phyloP scores from a whole-genome alignment of 2,113 vertebrate species.

The Lophotis ruficrista region DNA sequence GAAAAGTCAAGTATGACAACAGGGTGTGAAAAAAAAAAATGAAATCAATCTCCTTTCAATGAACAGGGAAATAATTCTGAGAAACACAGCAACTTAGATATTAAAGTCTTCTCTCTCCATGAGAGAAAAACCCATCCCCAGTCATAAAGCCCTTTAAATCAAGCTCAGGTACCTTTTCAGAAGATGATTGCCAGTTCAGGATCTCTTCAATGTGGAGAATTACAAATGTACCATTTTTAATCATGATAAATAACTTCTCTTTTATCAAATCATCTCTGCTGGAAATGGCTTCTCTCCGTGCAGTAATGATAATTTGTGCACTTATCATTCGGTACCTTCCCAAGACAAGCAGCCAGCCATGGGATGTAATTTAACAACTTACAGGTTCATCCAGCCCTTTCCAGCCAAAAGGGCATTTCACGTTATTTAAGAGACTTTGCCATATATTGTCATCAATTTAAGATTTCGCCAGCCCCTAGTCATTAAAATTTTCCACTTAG shows the following conservation, averaged over 20 bases:
- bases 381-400: slow-evolving; percentile 31
- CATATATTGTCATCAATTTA: slow-evolving; percentile 58
- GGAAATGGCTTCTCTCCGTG: slow-evolving; percentile 15
- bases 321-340: slow-evolving; percentile 28
- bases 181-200: slow-evolving; percentile 34
- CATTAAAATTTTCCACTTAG: slow-evolving; percentile 61
- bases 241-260: slow-evolving; percentile 64
- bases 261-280: slow-evolving; percentile 62
- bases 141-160: slow-evolving; percentile 24
- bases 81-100: background rate
- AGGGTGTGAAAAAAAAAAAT: background rate
- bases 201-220: slow-evolving; percentile 19
- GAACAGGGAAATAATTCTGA: background rate
- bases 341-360: slow-evolving; percentile 49
- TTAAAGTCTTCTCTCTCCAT: background rate
- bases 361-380: slow-evolving; percentile 62
- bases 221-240: slow-evolving; percentile 51
- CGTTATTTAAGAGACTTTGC: slow-evolving; percentile 54
- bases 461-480: slow-evolving; percentile 16
- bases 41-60: background rate
- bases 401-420: slow-evolving; percentile 57
- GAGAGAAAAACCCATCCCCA: background rate
- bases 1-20: background rate
- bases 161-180: background rate
- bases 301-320: slow-evolving; percentile 23